Base-by-base conservation (phyloP, 2,113 vertebrate species). In the Sporophila hypoxantha region DNA sequence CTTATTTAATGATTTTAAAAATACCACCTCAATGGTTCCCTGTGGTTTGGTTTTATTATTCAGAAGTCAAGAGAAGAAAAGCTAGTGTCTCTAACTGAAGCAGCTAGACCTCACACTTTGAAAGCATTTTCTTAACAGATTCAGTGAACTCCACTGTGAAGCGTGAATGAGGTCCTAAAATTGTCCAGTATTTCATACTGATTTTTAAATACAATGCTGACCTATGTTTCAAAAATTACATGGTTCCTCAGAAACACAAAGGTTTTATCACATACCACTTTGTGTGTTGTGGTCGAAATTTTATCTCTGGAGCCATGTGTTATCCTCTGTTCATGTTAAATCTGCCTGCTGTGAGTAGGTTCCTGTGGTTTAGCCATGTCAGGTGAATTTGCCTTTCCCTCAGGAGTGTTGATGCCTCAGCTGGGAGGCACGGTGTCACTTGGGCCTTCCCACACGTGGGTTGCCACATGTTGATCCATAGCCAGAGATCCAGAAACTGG, bases 391-490 rank as follows among this genome's bases (percentile, higher is more conserved):
- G 27, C 18, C 34, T 52, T 53, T 57, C 23, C 39, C 19, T 65
- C 9, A 1, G 6, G n/a, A n/a, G 25, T 34, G 27, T 14, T 9
- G 7, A 10, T 20, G 46, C 56, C 34, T 66, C 42, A 47, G 9
- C 39, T 60, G 8, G 26, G 34, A 44, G 39, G 30, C 9, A 2
- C 11, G 5, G 17, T n/a, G 55, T 69, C 50, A 5, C 52, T 20
- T 22, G 26, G 34, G 55, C n/a, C 59, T 56, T 42, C 50, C 12
- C 12, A 12, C 2, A 0, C 1, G 19, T 12, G 21, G 12, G 23
- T 15, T 1, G 1, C 4, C 53, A 56, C 44, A 1, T 34, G 9
- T 5, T 73, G 39, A 18, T 59, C 27, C 3, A 1, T 7, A 5
- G 53, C 15, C 73, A 39, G 62, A 39, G 78, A 32, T 27, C 12